Conservation (phyloP, 1,140 invertebrate genomes). For the Drosophila sturtevanti region DNA sequence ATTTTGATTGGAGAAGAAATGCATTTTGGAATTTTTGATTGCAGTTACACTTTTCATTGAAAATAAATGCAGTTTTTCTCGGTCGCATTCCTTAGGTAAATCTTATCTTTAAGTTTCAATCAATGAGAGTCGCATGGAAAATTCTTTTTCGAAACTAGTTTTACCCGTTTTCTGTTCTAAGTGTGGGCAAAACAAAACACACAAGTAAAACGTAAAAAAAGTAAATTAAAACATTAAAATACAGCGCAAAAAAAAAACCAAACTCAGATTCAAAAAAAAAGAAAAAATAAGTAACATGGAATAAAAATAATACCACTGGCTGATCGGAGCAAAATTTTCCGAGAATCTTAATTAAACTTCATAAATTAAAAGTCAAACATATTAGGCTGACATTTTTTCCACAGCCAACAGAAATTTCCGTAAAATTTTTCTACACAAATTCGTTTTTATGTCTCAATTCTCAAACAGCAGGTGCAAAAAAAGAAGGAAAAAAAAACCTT, state of each 20-base stretch:
- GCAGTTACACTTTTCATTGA: too few species aligned
- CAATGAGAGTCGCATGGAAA: conserved; percentile 53
- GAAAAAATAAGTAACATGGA: conserved; percentile 17
- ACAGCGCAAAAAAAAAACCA: conserved; percentile 27
- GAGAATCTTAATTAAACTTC: conserved; percentile 71
- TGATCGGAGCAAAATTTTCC: conserved; percentile 20
- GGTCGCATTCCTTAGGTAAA: conserved; percentile 41
- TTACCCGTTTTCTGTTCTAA: conserved; percentile 57
- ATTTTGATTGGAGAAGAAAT: too few species aligned
- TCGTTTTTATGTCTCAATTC: conserved; percentile 71
- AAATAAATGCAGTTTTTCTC: background rate
- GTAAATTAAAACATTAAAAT: conserved; percentile 29
- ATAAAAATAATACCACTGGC: conserved; percentile 20
- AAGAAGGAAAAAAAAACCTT: conserved; percentile 26
- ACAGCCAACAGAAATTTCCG: conserved; percentile 33
- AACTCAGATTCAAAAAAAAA: conserved; percentile 33
- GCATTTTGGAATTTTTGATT: too few species aligned
- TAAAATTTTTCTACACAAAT: conserved; percentile 32
- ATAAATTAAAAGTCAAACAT: conserved; percentile 67
- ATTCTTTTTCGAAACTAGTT: conserved; percentile 74
- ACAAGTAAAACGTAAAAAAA: conserved; percentile 29
- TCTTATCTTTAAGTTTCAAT: conserved; percentile 56
- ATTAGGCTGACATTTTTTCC: conserved; percentile 70
- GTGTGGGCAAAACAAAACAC: conserved; percentile 35
- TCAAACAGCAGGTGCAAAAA: conserved; percentile 75